Percentiles rank a stretch among this genome's conserved stretches.
phyloP scores from a whole-genome alignment of 2,113 vertebrate genomes.

The Apus apus region DNA sequence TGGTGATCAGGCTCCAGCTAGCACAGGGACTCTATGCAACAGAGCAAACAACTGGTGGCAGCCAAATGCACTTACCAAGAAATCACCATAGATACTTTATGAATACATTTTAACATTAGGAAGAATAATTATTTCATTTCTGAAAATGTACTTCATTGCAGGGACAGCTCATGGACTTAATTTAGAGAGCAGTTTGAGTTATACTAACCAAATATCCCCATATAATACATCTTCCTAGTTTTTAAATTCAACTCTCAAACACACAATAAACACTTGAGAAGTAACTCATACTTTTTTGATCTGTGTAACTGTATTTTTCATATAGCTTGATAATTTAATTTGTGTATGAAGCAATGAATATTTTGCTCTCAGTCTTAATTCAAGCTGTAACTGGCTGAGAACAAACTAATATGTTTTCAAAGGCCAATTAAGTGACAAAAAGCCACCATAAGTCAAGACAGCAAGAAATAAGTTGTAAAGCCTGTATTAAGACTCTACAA shows the following conservation, averaged over 20 bases:
- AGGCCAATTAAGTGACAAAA: not conserved
- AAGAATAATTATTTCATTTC: not conserved
- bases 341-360: not conserved
- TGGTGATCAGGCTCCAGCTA: not conserved
- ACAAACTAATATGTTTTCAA: not conserved
- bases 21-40: accelerated
- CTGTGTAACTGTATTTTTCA: not conserved
- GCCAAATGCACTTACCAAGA: not conserved
- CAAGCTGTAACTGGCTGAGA: not conserved
- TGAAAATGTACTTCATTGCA: conserved; percentile 8
- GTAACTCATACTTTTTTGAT: not conserved
- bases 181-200: not conserved
- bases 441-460: not conserved
- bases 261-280: not conserved
- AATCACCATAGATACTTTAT: not conserved
- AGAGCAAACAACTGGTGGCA: not conserved
- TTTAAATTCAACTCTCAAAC: not conserved
- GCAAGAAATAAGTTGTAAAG: not conserved
- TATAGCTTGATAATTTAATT: not conserved
- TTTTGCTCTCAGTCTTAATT: not conserved
- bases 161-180: not conserved
- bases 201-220: not conserved
- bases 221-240: not conserved
- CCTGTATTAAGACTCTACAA: not conserved
- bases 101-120: not conserved